Percentiles rank a stretch among this genome's conserved stretches.
Conservation (phyloP, 2,888 invertebrate species). For the Phanerotoma sp. region DNA sequence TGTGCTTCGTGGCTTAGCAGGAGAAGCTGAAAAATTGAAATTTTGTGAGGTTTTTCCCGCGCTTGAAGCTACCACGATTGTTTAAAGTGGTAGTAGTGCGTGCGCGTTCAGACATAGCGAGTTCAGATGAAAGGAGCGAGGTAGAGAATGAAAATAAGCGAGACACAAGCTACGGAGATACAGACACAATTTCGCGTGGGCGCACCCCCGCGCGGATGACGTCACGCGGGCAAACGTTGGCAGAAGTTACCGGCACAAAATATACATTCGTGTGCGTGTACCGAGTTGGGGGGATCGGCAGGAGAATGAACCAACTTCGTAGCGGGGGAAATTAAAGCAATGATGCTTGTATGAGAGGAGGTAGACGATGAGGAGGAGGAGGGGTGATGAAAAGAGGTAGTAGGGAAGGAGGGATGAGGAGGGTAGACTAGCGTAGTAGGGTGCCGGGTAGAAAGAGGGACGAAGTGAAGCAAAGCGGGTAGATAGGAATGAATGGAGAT, state of each 20-base stretch:
- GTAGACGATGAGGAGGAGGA: too few species aligned
- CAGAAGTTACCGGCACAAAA: conserved; percentile 38
- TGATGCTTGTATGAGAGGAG: too few species aligned
- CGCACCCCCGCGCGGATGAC: conserved; percentile 56
- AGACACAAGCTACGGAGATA: conserved; percentile 22
- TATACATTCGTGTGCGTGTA: background rate
- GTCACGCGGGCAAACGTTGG: conserved; percentile 53
- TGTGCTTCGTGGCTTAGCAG: background rate
- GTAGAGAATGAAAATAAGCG: conserved; percentile 20
- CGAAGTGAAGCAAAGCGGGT: conserved; percentile 19
- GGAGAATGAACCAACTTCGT: conserved; percentile 5
- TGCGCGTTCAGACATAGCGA: conserved; percentile 31
- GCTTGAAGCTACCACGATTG: background rate
- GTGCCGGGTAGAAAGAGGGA: conserved; percentile 21
- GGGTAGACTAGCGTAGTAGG: conserved; percentile 23
- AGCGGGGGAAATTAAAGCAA: conserved; percentile 13
- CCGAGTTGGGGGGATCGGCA: background rate
- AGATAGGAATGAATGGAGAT: conserved; percentile 53
- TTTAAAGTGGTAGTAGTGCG: conserved; percentile 31
- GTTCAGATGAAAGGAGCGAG: conserved; percentile 21
- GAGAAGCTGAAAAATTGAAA: background rate
- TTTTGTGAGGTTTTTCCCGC: background rate
- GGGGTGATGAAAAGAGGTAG: conserved; percentile 20
- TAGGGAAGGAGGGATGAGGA: conserved; percentile 9
- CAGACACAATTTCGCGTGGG: conserved; percentile 43